Conservation (phyloP, 1,140 invertebrate genomes). For the Tigriopus japonicus region DNA sequence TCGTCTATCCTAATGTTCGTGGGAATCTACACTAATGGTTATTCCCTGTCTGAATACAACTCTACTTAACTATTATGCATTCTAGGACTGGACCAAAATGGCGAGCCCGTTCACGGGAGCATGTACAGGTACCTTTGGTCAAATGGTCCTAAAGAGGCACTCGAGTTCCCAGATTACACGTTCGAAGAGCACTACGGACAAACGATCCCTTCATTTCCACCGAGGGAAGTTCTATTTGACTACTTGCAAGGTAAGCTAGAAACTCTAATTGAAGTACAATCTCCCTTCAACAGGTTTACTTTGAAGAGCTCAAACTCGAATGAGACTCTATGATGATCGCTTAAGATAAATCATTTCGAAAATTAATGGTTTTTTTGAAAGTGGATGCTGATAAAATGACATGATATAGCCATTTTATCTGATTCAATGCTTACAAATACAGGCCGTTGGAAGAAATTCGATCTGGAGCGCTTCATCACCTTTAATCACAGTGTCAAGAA, state of each 20-base stretch:
- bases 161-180: constrained; percentile 12
- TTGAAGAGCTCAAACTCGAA: too few species aligned
- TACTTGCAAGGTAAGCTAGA: background rate
- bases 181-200: constrained; percentile 14
- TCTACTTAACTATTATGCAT: background rate
- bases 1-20: background rate
- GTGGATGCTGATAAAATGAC: too few species aligned
- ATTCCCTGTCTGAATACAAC: background rate
- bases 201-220: constrained; percentile 13
- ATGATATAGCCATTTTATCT: too few species aligned
- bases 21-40: background rate
- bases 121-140: constrained; percentile 13
- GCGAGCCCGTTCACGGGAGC: constrained; percentile 10
- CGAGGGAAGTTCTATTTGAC: constrained; percentile 8
- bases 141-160: constrained; percentile 7
- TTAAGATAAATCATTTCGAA: too few species aligned
- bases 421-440: background rate
- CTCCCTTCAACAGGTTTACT: too few species aligned
- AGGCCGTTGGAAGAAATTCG: constrained; percentile 6
- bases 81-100: background rate
- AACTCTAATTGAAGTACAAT: too few species aligned
- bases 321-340: too few species aligned
- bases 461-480: background rate
- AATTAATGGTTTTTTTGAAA: too few species aligned
- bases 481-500: background rate